A percentile compares a stretch with the other conserved stretches of the same genome.
phyloP scores from a whole-genome alignment of 2,797 vertebrate genomes.

The Oophaga sylvatica region DNA sequence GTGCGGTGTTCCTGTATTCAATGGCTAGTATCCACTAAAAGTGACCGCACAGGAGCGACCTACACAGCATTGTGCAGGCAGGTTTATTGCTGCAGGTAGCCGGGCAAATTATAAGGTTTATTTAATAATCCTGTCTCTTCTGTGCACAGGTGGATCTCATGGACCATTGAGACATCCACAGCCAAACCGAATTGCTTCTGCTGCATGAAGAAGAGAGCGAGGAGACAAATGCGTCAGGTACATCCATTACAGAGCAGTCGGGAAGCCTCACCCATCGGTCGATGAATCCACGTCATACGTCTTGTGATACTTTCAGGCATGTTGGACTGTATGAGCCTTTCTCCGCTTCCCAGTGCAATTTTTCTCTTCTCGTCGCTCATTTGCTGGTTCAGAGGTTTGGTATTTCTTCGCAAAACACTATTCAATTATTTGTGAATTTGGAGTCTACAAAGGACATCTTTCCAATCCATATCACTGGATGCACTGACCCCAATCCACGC shows the following conservation, averaged over 20 bases:
- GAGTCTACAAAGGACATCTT: constrained; percentile 60
- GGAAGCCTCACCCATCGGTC: not conserved
- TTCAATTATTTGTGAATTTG: constrained; percentile 52
- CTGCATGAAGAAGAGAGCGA: constrained; percentile 29
- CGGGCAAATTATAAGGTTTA: not conserved
- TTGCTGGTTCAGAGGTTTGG: constrained; percentile 64
- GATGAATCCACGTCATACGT: not conserved
- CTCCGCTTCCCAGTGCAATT: constrained; percentile 66
- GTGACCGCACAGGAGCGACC: no score
- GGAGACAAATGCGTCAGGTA: not conserved
- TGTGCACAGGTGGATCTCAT: constrained; percentile 18
- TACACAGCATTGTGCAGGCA: no score
- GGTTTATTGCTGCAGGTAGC: not conserved
- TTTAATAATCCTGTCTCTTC: not conserved
- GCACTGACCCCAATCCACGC: constrained; percentile 68
- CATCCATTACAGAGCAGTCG: not conserved
- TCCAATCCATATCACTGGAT: constrained; percentile 64
- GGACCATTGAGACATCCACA: not conserved
- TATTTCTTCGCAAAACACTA: constrained; percentile 49
- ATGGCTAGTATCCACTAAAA: no score
- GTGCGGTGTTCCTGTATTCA: no score
- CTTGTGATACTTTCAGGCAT: not conserved
- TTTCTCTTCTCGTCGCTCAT: constrained; percentile 57
- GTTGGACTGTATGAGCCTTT: constrained; percentile 48
- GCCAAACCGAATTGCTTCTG: constrained; percentile 13